Percentiles rank a stretch among this genome's conserved stretches.
These are phyloP conservation scores for Pharmacophagus antenor DNA, from an alignment of 2,888 invertebrate genomes.

Conservation along the genomic window DNA sequence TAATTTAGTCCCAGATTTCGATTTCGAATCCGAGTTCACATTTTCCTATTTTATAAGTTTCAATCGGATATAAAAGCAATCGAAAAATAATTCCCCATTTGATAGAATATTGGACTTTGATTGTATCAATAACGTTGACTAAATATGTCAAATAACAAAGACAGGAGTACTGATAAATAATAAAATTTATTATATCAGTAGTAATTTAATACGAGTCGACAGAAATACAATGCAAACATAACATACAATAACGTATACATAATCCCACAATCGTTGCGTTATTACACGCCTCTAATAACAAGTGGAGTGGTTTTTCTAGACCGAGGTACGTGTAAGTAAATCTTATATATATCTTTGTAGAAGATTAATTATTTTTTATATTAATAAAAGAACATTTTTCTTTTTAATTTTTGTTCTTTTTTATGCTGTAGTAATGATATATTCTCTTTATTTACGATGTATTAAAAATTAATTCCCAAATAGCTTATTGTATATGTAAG, in stretches of 20 bases:
- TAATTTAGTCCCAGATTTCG: background rate
- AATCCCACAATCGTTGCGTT: background rate
- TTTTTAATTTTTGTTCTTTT: too few relatives aligned
- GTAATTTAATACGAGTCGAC: background rate
- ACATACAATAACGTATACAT: constrained; percentile 2
- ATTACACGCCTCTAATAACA: background rate
- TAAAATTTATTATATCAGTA: background rate
- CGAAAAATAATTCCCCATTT: background rate
- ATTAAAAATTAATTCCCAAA: background rate
- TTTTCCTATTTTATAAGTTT: too few relatives aligned
- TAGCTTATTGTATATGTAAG: too few relatives aligned
- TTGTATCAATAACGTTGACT: background rate
- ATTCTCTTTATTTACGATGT: too few relatives aligned
- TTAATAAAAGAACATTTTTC: too few relatives aligned
- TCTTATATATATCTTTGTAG: background rate
- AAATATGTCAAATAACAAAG: background rate
- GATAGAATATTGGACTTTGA: background rate
- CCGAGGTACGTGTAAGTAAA: background rate
- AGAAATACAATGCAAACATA: background rate
- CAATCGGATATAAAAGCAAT: too few relatives aligned
- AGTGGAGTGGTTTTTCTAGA: background rate
- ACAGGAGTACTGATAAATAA: background rate
- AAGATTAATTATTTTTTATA: too few relatives aligned
- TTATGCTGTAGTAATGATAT: too few relatives aligned
- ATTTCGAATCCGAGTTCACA: too few relatives aligned